Evolutionary conservation across 2,888 invertebrate genomes (phyloP).

Genomic region (Acronicta leporina): DNA sequence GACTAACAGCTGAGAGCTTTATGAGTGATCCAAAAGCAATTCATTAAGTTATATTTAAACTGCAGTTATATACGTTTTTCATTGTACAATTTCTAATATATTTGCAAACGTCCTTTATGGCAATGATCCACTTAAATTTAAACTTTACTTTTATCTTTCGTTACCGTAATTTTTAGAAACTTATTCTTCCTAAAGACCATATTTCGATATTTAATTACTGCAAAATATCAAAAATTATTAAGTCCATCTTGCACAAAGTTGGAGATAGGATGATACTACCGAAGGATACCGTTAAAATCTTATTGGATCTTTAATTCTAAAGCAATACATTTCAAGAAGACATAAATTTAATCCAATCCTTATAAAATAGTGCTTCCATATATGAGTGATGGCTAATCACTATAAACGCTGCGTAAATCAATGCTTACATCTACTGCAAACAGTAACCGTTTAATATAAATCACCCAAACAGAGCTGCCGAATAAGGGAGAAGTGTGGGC

Average conservation of each 20-base stretch:
- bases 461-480: constrained; percentile 46
- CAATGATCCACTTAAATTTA: no score
- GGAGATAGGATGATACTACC: no score
- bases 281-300: neutral
- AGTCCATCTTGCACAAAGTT: no score
- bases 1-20: neutral
- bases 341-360: constrained; percentile 27
- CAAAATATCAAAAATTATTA: no score
- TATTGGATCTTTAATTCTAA: neutral
- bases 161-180: neutral
- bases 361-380: constrained; percentile 11
- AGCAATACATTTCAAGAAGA: constrained; percentile 21
- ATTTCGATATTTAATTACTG: no score
- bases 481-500: constrained; percentile 52
- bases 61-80: no score
- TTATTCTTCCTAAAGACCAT: neutral
- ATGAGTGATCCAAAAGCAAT: neutral
- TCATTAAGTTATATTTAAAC: no score
- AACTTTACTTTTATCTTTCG: no score
- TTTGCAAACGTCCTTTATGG: no score
- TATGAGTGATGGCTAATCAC: constrained; percentile 37
- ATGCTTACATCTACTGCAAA: constrained; percentile 21
- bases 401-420: constrained; percentile 30
- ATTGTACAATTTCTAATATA: no score
- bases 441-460: constrained; percentile 45